Evolutionary conservation across 2,113 vertebrate genomes (phyloP).

Genomic region (Chloroceryle aenea): DNA sequence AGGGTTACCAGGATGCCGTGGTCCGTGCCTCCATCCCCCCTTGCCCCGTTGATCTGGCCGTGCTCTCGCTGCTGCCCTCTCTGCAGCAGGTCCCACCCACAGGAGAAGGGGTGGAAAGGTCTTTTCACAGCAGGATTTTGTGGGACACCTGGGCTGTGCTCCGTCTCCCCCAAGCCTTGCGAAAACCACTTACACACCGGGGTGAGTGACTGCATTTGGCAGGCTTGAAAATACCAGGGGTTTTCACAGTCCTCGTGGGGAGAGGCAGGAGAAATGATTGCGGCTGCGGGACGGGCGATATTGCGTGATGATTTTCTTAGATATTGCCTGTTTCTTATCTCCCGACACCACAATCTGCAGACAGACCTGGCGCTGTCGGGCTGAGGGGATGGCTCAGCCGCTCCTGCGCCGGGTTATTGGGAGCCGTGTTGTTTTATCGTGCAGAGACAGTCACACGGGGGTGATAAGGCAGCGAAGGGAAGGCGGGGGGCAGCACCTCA

Average conservation of each 20-base stretch:
- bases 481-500: background rate
- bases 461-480: background rate
- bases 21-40: background rate
- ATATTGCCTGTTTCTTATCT: background rate
- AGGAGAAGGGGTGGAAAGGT: background rate
- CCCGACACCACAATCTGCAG: background rate
- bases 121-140: background rate
- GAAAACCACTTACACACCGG: rapidly evolving
- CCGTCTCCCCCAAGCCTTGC: rapidly evolving
- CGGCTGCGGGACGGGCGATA: background rate
- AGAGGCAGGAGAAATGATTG: background rate
- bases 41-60: background rate
- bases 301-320: background rate
- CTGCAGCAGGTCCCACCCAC: background rate
- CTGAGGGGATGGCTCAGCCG: background rate
- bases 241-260: background rate
- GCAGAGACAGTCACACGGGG: background rate
- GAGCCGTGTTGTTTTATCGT: background rate
- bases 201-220: background rate
- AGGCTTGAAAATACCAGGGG: background rate
- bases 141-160: background rate
- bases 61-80: background rate
- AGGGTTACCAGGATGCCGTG: background rate
- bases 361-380: background rate
- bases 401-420: background rate